phyloP scores from a whole-genome alignment of 2,797 vertebrate genomes.

The Eulemur mongoz region DNA sequence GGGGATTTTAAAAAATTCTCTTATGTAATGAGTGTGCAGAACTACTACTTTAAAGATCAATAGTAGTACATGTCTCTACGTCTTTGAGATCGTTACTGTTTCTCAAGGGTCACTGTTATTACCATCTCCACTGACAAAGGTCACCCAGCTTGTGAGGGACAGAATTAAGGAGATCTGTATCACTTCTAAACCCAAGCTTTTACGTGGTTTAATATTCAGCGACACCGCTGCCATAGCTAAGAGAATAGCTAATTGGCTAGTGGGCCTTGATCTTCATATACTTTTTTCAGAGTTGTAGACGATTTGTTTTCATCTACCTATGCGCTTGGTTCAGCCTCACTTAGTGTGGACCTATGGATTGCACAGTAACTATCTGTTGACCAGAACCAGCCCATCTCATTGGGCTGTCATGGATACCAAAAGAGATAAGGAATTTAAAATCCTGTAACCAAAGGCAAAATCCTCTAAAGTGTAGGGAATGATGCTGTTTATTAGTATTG shows the following conservation, averaged over 20 bases:
- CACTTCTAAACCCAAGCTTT: background rate
- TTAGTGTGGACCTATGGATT: background rate
- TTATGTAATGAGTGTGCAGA: background rate
- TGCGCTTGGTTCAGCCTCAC: background rate
- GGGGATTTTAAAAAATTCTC: background rate
- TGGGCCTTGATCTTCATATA: background rate
- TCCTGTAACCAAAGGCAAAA: slow-evolving; percentile 23
- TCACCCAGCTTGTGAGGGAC: background rate
- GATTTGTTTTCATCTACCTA: background rate
- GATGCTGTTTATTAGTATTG: background rate
- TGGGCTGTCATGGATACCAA: background rate
- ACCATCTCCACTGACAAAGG: background rate
- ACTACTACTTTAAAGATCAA: background rate
- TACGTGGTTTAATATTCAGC: background rate
- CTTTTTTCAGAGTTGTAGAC: background rate
- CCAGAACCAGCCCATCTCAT: background rate
- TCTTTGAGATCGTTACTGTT: background rate
- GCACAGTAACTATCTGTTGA: background rate
- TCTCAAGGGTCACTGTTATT: background rate
- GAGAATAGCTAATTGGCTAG: background rate
- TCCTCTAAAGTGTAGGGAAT: background rate
- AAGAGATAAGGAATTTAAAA: background rate
- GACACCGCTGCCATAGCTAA: background rate
- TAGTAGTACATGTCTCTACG: background rate
- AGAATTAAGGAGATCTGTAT: background rate